Percentiles rank a stretch among this genome's conserved stretches.
Evolutionary conservation across 2,888 invertebrate species (phyloP).

Genomic region (Arctia plantaginis): DNA sequence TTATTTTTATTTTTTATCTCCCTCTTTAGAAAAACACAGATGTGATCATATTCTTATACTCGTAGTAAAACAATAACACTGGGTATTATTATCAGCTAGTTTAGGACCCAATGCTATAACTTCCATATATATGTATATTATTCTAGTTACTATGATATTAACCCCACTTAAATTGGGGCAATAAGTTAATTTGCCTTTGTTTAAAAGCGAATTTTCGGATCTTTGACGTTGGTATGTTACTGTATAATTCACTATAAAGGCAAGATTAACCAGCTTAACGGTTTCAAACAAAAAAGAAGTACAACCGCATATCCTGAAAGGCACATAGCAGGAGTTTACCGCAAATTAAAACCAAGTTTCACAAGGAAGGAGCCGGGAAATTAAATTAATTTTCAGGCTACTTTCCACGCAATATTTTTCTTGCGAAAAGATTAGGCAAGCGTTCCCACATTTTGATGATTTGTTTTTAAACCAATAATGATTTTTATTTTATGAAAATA

Average conservation of each 20-base stretch:
- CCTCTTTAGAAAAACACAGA: no score
- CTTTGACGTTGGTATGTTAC: slow-evolving; percentile 15
- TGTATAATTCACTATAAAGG: slow-evolving; percentile 29
- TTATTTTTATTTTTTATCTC: not conserved
- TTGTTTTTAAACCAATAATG: not conserved
- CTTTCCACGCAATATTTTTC: not conserved
- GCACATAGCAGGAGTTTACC: slow-evolving; percentile 8
- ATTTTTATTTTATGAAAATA: not conserved
- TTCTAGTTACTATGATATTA: not conserved
- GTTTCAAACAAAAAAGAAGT: slow-evolving; percentile 26
- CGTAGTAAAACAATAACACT: no score
- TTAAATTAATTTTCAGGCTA: slow-evolving; percentile 21
- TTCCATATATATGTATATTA: not conserved
- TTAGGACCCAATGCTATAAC: no score
- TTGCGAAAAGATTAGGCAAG: slow-evolving; percentile 2
- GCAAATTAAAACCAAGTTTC: slow-evolving; percentile 23
- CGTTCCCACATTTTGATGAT: not conserved
- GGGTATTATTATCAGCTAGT: no score
- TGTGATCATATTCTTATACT: no score
- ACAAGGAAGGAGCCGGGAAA: slow-evolving; percentile 18
- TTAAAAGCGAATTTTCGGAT: slow-evolving; percentile 4
- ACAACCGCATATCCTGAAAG: slow-evolving; percentile 6
- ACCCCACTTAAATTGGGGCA: not conserved
- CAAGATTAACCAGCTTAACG: slow-evolving; percentile 32
- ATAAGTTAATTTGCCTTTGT: slow-evolving; percentile 11